phyloP scores from a whole-genome alignment of 1,140 invertebrate species.

The Metaphire vulgaris region DNA sequence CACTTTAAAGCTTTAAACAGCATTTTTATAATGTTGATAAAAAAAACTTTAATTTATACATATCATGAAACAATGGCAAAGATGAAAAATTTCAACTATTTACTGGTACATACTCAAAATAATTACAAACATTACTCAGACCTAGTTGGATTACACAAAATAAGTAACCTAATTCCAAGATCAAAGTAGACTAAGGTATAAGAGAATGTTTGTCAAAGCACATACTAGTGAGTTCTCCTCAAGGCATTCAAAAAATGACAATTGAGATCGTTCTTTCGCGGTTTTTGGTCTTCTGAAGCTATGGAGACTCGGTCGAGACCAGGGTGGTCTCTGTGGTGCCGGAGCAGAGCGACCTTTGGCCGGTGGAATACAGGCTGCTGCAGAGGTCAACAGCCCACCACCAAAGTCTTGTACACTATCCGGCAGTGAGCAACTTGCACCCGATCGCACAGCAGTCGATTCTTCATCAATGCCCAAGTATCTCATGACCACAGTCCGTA shows the following conservation, averaged over 20 bases:
- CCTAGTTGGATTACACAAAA: background rate
- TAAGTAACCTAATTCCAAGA: background rate
- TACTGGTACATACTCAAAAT: background rate
- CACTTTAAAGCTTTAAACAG: too few species aligned
- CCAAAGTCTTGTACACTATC: background rate
- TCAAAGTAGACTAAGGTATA: background rate
- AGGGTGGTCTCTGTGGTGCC: background rate
- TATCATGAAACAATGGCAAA: too few species aligned
- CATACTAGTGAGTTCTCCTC: too few species aligned
- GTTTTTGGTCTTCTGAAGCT: background rate
- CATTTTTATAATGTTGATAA: too few species aligned
- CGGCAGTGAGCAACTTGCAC: background rate
- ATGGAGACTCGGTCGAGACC: background rate
- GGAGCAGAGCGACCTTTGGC: background rate
- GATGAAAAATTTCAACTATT: too few species aligned
- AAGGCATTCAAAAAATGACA: too few species aligned
- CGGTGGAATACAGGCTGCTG: background rate
- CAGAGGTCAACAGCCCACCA: background rate
- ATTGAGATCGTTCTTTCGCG: background rate
- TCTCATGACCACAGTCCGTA: constrained; percentile 48
- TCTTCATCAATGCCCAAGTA: constrained; percentile 43
- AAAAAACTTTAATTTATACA: too few species aligned
- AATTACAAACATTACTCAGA: background rate
- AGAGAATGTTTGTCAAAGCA: too few species aligned
- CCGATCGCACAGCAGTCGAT: background rate